Base-by-base conservation (phyloP, 2,113 vertebrate genomes). In the Delphinus delphis region DNA sequence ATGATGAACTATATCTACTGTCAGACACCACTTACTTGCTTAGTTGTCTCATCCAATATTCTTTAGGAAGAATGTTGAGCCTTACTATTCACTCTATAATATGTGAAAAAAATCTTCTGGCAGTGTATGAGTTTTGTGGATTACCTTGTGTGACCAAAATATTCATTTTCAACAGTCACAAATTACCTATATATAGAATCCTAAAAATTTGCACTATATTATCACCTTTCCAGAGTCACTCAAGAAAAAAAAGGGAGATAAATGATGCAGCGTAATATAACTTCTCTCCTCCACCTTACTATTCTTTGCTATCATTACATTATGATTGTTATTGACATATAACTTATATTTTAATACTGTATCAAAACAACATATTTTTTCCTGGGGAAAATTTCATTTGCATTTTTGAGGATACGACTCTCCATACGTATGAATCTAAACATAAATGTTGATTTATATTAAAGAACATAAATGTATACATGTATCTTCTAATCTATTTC, bases 71-170 rank as follows among this genome's bases (percentile, higher is more conserved):
- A 84, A 53, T 80, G 83, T 33, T 96, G 90, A 93, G 28, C 50
- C 97, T 94, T 71, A 68, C 18, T 62, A 62, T 85, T 98, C 55
- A 83, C 33, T 89, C 38, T 88, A 53, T 81, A 38, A 20, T 90
- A 62, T 90, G 21, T 93, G 82, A 77, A 88, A 87, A 71, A 44
- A 38, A 74, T 63, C 36, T 83, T 70, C 47, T 58, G 31, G 26
- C n/a, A 63, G 9, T 55, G 25, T 88, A 33, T 82, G 23, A 85
- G 12, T 12, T 76, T 90, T 97, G 4, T 95, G 33, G 53, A 68
- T 80, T 87, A 47, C 26, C 36, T 84, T 71, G 2, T 70, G 2
- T 81, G 23, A 67, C 50, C 71, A 76, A 81, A 77, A 71, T 67
- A 73, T 63, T 77, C 41, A 81, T 80, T 93, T 79, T 26, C 50